Evolutionary conservation across 2,113 vertebrate genomes (phyloP), one percentile per base, ranked within the genome.

Genomic region (Ramphastos sulfuratus): DNA sequence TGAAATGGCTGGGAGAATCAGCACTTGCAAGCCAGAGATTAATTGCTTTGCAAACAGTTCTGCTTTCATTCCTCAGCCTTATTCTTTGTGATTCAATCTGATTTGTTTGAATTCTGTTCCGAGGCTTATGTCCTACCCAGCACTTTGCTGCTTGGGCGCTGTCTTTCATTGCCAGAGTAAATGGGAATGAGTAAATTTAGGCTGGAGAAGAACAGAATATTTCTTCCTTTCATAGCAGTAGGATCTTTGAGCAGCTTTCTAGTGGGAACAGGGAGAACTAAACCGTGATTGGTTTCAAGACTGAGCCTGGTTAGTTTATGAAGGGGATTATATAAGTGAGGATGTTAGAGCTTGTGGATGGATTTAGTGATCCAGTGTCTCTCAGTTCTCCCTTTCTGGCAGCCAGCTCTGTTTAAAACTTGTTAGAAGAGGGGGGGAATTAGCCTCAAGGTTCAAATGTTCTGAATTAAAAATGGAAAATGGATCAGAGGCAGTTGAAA

Each of bases 171-270:
- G 82, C 54, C 69, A 70, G 61, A 60, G 37, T 66, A 85, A 92
- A 73, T 60, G 77, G 46, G 39, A 78, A 86, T 81, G 65, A 91
- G 48, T 73, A 93, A 90, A 88, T 93, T 86, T 83, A 92, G 76
- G 58, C 52, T 75, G 65, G 60, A 72, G 42, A 80, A 54, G 74
- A 92, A 60, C 58, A 90, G 61, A 88, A 30, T 93, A 37, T 71
- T 81, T 94, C 82, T 94, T 90, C 65, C 71, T 95, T 96, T 95
- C 61, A 35, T 66, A 91, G 58, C 42, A 90, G 42, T 88, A 64
- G 39, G 69, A 87, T 91, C 60, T 37, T 87, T 14, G 10, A 85
- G 58, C 54, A 93, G 33, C 73, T 88, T 90, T 83, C 54, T 81
- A 58, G 54, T 75, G 76, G 50, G 60, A 83, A 78, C 8, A 85